Evolutionary conservation across 1,140 invertebrate species (phyloP).

Genomic region (Drosophila ananassae): DNA sequence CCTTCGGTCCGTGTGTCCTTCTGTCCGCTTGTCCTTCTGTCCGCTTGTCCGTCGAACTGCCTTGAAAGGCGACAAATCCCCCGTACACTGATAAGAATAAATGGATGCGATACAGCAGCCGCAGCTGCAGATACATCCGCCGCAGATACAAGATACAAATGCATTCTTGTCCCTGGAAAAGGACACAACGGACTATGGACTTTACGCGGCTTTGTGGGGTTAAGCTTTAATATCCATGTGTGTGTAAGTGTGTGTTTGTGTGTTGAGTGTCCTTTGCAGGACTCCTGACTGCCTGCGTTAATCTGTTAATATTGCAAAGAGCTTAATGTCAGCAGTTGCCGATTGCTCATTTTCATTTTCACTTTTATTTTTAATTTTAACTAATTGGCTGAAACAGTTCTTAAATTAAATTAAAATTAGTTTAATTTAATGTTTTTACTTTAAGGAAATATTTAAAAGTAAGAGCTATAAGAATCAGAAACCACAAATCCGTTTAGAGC

Average conservation of each 20-base stretch:
- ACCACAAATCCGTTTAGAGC: background rate
- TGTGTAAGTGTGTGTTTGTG: background rate
- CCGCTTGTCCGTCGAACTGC: slow-evolving; percentile 1
- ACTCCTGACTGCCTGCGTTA: slow-evolving; percentile 10
- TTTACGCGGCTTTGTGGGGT: slow-evolving; percentile 34
- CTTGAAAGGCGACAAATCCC: slow-evolving; percentile 70
- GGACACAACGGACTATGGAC: background rate
- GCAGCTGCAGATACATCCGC: slow-evolving; percentile 13
- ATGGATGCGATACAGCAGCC: slow-evolving; percentile 54
- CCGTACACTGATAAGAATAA: slow-evolving; percentile 79
- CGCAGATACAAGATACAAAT: slow-evolving; percentile 22
- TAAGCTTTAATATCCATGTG: slow-evolving; percentile 11
- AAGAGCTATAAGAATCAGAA: background rate
- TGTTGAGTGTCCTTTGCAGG: slow-evolving; percentile 15
- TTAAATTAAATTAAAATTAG: background rate
- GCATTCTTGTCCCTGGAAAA: background rate
- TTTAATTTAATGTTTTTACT: background rate
- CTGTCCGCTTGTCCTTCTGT: background rate
- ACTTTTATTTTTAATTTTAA: background rate
- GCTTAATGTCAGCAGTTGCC: slow-evolving; percentile 1
- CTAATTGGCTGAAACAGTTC: background rate
- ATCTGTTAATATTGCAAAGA: slow-evolving; percentile 16
- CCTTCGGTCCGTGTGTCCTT: slow-evolving; percentile 64
- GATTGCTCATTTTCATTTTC: slow-evolving; percentile 1
- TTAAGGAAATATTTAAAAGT: background rate